A percentile compares a stretch with the other conserved stretches of the same genome.
Evolutionary conservation across 1,140 invertebrate genomes (phyloP).

Genomic region (Galleria mellonella): DNA sequence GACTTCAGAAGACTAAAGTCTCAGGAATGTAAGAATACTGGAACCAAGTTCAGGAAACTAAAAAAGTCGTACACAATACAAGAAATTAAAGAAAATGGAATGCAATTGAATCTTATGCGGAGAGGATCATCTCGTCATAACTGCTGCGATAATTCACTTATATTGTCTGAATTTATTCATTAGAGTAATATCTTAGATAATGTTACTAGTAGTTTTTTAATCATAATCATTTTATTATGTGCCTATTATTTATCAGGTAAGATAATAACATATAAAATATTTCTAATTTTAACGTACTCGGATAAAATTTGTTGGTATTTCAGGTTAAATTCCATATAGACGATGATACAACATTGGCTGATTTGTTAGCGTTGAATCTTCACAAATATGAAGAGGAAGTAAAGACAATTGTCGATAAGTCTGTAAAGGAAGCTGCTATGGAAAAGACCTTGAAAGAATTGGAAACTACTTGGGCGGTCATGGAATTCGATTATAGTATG

Average conservation of each 20-base stretch:
- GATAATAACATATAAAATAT: neutral
- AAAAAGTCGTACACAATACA: slow-evolving; percentile 37
- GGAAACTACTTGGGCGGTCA: slow-evolving; percentile 85
- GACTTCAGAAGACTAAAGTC: slow-evolving; percentile 43
- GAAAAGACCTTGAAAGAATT: slow-evolving; percentile 92
- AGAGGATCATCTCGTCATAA: slow-evolving; percentile 21
- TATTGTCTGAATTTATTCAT: slow-evolving; percentile 55
- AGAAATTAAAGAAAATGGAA: slow-evolving; percentile 39
- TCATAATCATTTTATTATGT: too few relatives aligned
- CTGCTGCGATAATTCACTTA: slow-evolving; percentile 22
- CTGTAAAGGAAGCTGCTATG: slow-evolving; percentile 96
- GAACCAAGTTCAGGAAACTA: slow-evolving; percentile 28
- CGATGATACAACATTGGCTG: slow-evolving; percentile 86
- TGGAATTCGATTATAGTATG: slow-evolving; percentile 88
- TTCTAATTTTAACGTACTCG: too few relatives aligned
- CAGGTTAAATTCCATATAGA: slow-evolving; percentile 84
- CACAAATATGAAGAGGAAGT: slow-evolving; percentile 96
- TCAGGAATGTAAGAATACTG: slow-evolving; percentile 20
- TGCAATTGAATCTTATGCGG: slow-evolving; percentile 22
- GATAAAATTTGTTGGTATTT: neutral
- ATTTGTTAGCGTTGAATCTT: slow-evolving; percentile 89
- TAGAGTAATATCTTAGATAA: slow-evolving; percentile 23
- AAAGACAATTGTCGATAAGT: slow-evolving; percentile 95
- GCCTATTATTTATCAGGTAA: slow-evolving; percentile 9
- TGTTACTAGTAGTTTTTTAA: too few relatives aligned